Percentiles rank a stretch among this genome's conserved stretches.
These are phyloP conservation scores for Drosophila funebris DNA, from an alignment of 1,140 invertebrate genomes.

Conservation along the genomic window DNA sequence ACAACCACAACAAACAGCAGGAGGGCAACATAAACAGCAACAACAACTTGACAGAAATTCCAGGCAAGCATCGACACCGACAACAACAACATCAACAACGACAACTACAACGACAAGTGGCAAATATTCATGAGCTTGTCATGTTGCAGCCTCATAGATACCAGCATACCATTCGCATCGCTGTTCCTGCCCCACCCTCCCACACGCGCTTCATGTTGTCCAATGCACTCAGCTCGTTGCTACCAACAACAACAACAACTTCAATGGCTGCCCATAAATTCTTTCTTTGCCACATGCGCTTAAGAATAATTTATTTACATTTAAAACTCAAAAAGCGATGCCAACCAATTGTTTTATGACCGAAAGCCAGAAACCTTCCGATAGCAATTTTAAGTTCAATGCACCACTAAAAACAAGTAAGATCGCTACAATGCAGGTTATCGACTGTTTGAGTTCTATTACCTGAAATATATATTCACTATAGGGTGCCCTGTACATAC, in stretches of 20 bases:
- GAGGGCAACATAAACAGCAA: constrained; percentile 30
- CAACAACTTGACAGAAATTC: background rate
- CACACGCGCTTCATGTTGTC: background rate
- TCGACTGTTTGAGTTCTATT: no score
- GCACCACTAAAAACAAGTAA: background rate
- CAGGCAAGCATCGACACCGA: constrained; percentile 2
- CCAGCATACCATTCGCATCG: background rate
- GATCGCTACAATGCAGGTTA: no score
- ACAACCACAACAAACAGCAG: constrained; percentile 23
- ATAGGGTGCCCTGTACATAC: no score
- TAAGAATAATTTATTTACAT: constrained; percentile 50
- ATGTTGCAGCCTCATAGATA: constrained; percentile 42
- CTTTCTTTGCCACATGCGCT: constrained; percentile 13
- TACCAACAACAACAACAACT: background rate
- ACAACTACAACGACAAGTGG: constrained; percentile 43
- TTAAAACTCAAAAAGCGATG: constrained; percentile 38
- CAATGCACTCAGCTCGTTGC: background rate
- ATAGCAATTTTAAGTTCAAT: constrained; percentile 9
- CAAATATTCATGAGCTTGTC: constrained; percentile 58
- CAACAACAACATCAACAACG: constrained; percentile 42
- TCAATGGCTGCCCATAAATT: constrained; percentile 24
- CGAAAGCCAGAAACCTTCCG: background rate
- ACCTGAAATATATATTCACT: no score
- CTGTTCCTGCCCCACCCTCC: background rate
- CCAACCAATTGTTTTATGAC: constrained; percentile 37